Evolutionary conservation across 2,797 vertebrate genomes (phyloP), one percentile per base, ranked within the genome.

Genomic region (Clamator glandarius): DNA sequence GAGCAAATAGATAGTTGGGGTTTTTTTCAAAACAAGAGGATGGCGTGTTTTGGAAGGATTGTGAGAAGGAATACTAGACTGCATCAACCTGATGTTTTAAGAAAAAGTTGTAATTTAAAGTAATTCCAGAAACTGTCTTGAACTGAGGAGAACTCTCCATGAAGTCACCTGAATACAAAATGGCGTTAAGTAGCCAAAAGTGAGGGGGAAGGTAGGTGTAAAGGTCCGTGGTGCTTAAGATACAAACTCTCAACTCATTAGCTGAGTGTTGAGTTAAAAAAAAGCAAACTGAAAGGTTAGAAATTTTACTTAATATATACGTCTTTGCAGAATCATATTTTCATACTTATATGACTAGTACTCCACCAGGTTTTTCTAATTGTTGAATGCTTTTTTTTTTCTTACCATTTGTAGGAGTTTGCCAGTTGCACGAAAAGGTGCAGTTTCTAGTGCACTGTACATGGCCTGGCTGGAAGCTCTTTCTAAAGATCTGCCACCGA

Each of bases 401-500:
- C 52, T 33, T 88, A 33, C 74, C 36, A 46, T 50, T 77, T 94
- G 59, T 90, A 99, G 99, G 98, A 99, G 99, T 96, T 98, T 99
- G 97, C 99, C 99, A 1, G 97, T 99, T 95, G 99, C 99, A 82
- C 98, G 99, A 83, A 99, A 99, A 96, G 99, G 99, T 5, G 97
- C 98, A 0, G 98, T 99, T 76, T 99, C 99, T 80, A 99, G 98
- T 55, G 98, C 98, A 18, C 97, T 99, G 26, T 99, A 99, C 93
- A 99, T 99, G 99, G 98, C 98, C 62, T 99, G 99, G 99, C 95
- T 99, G 97, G 99, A 99, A 97, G 97, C 95, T 4, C 96, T 99
- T 35, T 99, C 99, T 77, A 98, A 98, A 96, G 98, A 99, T 92
- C 98, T 99, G 81, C 99, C 99, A 2, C 99, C 99, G 41, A 97